A percentile compares a stretch with the other conserved stretches of the same genome.
Conservation (phyloP, 2,888 invertebrate species). For the Agrotis clavis region DNA sequence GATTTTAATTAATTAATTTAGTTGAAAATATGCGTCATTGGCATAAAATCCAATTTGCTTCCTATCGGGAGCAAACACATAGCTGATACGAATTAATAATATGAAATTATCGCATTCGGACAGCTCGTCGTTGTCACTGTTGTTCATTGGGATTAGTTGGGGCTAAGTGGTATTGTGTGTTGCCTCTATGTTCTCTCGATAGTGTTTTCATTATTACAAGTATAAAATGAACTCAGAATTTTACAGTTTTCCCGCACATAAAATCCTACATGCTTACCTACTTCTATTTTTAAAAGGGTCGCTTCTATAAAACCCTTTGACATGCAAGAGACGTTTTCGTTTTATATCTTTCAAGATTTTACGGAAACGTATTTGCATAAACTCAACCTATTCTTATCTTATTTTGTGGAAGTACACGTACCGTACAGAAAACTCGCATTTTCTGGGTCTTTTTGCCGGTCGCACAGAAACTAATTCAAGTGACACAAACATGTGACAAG, state of each 20-base stretch:
- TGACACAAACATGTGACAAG: conserved; percentile 53
- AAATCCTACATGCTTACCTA: conserved; percentile 10
- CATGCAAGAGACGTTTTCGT: conserved; percentile 51
- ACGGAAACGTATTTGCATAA: conserved; percentile 73
- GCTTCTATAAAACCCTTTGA: conserved; percentile 42
- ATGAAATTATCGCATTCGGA: conserved; percentile 83
- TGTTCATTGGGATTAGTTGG: conserved; percentile 73
- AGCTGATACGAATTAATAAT: conserved; percentile 83
- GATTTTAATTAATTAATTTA: conserved; percentile 82
- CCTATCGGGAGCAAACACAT: conserved; percentile 82
- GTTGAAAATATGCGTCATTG: conserved; percentile 84
- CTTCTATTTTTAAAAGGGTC: conserved; percentile 41
- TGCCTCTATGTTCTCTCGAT: conserved; percentile 28
- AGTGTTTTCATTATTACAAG: conserved; percentile 5
- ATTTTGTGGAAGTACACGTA: conserved; percentile 69
- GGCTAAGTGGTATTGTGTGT: conserved; percentile 38
- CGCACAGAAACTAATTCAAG: conserved; percentile 66
- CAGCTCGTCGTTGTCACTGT: conserved; percentile 70
- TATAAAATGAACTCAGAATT: neutral
- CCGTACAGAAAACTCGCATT: conserved; percentile 71
- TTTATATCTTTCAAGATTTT: conserved; percentile 65
- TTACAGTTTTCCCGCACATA: neutral
- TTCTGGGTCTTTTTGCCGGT: conserved; percentile 69
- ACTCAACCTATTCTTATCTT: conserved; percentile 74
- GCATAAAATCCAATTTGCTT: conserved; percentile 86